phyloP scores from a whole-genome alignment of 2,113 vertebrate genomes.

The Rhabdomys dilectus region DNA sequence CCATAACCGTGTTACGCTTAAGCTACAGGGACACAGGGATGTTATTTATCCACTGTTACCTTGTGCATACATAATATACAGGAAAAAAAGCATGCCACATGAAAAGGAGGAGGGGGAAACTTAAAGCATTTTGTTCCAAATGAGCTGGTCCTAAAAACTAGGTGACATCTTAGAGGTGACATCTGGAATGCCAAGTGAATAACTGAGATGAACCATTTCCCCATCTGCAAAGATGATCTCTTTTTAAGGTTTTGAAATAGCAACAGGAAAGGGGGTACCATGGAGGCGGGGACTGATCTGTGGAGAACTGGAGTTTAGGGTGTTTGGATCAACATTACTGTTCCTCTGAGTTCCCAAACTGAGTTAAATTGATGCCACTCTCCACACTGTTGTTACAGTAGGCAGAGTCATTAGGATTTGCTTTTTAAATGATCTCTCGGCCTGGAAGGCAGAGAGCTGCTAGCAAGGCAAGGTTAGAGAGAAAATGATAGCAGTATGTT shows the following conservation, averaged over 20 bases:
- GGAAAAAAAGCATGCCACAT: not conserved
- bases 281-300: not conserved
- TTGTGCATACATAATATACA: conserved; percentile 42
- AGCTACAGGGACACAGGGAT: conserved; percentile 74
- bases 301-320: conserved; percentile 70
- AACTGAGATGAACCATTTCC: conserved; percentile 55
- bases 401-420: conserved; percentile 97
- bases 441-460: conserved; percentile 92
- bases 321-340: conserved; percentile 85
- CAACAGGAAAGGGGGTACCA: not conserved
- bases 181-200: not conserved
- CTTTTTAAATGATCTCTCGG: conserved; percentile 97
- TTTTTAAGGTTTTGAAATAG: not conserved
- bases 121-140: conserved; percentile 60
- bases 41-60: conserved; percentile 68
- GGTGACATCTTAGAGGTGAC: conserved; percentile 37
- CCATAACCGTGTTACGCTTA: conserved; percentile 76
- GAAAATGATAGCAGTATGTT: conserved; percentile 97
- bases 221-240: conserved; percentile 59
- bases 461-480: conserved; percentile 97
- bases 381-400: conserved; percentile 90
- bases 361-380: conserved; percentile 92
- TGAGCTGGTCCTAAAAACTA: conserved; percentile 45
- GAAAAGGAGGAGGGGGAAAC: not conserved
- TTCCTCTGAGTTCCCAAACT: conserved; percentile 87